phyloP scores from a whole-genome alignment of 2,797 vertebrate species.

The Bradypus variegatus region DNA sequence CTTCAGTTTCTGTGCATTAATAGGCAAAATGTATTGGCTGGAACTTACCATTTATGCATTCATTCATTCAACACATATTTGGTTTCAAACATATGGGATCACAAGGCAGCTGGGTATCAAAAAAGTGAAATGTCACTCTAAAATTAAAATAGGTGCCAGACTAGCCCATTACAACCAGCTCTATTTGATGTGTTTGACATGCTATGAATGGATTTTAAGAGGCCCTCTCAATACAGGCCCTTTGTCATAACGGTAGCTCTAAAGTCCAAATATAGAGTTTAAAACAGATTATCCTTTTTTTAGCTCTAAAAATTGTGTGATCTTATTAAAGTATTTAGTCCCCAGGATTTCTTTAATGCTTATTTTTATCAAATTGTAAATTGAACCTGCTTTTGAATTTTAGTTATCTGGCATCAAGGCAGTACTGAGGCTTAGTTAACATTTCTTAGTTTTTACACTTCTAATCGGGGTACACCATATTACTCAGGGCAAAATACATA shows the following conservation, averaged over 20 bases:
- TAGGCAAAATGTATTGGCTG: not conserved
- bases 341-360: not conserved
- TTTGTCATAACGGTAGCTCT: not conserved
- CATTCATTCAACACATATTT: not conserved
- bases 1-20: not conserved
- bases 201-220: not conserved
- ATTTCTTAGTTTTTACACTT: constrained; percentile 15
- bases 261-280: not conserved
- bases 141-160: not conserved
- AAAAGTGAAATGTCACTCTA: not conserved
- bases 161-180: not conserved
- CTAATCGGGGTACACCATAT: not conserved
- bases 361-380: constrained; percentile 17
- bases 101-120: not conserved
- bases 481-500: not conserved
- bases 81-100: not conserved
- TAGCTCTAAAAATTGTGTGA: not conserved
- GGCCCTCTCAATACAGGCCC: not conserved
- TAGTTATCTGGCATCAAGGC: not conserved
- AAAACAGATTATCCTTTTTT: not conserved
- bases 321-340: constrained; percentile 11
- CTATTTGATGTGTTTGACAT: not conserved
- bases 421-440: constrained; percentile 5
- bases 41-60: not conserved
- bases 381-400: not conserved